Conservation (phyloP, 2,113 vertebrate genomes). For the Aspiorhynchus laticeps region DNA sequence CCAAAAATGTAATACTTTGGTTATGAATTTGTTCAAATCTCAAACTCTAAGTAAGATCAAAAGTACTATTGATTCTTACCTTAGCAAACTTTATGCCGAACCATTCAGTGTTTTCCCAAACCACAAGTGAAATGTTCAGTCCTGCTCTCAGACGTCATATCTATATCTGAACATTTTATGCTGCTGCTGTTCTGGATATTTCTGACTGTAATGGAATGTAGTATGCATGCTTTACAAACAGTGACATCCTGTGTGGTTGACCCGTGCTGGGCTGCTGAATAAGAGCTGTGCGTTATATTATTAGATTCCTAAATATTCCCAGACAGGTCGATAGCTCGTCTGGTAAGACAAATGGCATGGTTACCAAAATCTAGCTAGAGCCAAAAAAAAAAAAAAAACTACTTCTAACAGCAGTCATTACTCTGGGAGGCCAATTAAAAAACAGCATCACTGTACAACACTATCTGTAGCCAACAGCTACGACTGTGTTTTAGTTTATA, state of each 20-base stretch:
- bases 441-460: constrained; percentile 40
- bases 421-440: constrained; percentile 60
- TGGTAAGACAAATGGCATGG: constrained; percentile 50
- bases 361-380: constrained; percentile 33
- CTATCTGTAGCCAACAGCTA: constrained; percentile 53
- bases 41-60: background rate
- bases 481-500: constrained; percentile 34
- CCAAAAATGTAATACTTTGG: background rate
- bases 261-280: constrained; percentile 7
- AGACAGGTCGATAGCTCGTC: constrained; percentile 48
- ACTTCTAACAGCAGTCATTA: constrained; percentile 50
- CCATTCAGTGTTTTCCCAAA: background rate
- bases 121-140: background rate
- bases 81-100: background rate
- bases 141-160: background rate
- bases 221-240: background rate
- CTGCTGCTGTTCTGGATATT: background rate
- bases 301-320: constrained; percentile 46
- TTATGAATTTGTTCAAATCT: background rate
- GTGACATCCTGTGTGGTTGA: background rate
- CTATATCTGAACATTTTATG: background rate
- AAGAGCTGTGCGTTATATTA: constrained; percentile 49
- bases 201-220: background rate
- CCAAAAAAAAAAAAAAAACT: constrained; percentile 30
- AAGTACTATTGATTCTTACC: background rate